Base-by-base conservation (phyloP, 2,113 vertebrate species). In the Marmota flaviventris region DNA sequence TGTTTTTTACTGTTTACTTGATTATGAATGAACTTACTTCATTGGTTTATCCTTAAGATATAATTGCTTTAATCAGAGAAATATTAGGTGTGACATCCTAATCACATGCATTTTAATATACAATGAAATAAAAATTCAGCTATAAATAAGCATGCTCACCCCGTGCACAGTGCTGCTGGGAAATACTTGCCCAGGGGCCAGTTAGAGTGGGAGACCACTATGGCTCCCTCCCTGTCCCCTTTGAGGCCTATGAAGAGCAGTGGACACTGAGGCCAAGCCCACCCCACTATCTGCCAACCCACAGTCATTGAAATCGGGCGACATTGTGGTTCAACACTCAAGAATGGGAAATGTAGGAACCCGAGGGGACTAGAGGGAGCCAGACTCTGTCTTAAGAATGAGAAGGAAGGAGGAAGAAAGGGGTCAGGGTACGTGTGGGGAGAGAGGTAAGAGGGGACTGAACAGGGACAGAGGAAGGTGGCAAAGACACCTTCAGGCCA, bases 1-100 rank as follows among this genome's bases (percentile, higher is more conserved):
- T 81, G 6, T 32, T 92, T 92, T 25, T 93, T 92, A 76, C 24
- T 69, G 67, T 63, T 95, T 67, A 93, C 37, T 65, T 91, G 45
- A 79, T 14, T 96, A 94, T 65, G 48, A 91, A 78, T 75, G 27
- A 85, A 56, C 25, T 81, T 37, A 63, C 8, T 91, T 84, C 72
- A 91, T 8, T 82, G 61, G 61, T 24, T 84, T 56, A 88, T 76
- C 32, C 32, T 90, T 85, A 77, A 82, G n/a, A 61, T 63, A 56
- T 0, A 93, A 78, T 83, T 61, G 67, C 9, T 92, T 90, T 7
- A 53, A 48, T 82, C 10, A 85, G 67, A 61, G 56, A 89, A 89
- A 67, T 85, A 91, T 93, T 7, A 81, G 53, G 18, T 18, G 75
- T 86, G 72, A 65, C 77, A 75, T 37, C 39, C 48, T 81, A 85